Evolutionary conservation across 2,113 vertebrate genomes (phyloP).

Genomic region (Pavo muticus): DNA sequence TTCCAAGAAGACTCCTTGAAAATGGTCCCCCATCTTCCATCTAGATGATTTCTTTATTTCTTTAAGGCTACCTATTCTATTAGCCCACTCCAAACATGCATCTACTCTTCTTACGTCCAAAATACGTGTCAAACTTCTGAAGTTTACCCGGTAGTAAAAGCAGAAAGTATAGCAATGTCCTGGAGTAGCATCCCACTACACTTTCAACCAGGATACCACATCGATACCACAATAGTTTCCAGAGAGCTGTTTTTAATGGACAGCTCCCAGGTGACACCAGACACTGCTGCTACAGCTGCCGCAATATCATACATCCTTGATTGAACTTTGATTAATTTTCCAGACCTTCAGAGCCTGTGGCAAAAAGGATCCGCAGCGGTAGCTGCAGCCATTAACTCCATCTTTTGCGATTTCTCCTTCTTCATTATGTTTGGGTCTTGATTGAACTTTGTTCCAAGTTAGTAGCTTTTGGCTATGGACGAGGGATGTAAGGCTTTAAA

Average conservation of each 20-base stretch:
- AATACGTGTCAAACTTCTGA: slow-evolving; percentile 60
- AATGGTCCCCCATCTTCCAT: neutral
- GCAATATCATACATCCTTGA: slow-evolving; percentile 70
- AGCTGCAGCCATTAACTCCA: slow-evolving; percentile 70
- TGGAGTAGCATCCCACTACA: slow-evolving; percentile 51
- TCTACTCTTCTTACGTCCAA: slow-evolving; percentile 69
- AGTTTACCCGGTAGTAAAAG: slow-evolving; percentile 62
- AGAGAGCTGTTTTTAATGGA: slow-evolving; percentile 66
- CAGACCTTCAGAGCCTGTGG: slow-evolving; percentile 65
- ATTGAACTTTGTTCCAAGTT: slow-evolving; percentile 73
- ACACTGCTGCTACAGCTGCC: slow-evolving; percentile 40
- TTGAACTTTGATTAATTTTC: slow-evolving; percentile 73
- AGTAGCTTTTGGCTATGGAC: slow-evolving; percentile 72
- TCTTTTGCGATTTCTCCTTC: slow-evolving; percentile 70
- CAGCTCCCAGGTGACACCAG: slow-evolving; percentile 67
- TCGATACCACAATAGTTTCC: slow-evolving; percentile 44
- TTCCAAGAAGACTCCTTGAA: neutral
- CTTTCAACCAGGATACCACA: slow-evolving; percentile 2
- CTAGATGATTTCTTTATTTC: neutral
- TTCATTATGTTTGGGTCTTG: slow-evolving; percentile 72
- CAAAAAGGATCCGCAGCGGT: slow-evolving; percentile 60
- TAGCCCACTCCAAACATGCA: slow-evolving; percentile 50
- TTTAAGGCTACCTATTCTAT: slow-evolving; percentile 34
- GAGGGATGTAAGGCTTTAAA: slow-evolving; percentile 45
- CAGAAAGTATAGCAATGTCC: slow-evolving; percentile 36